Percentiles rank a stretch among this genome's conserved stretches.
Conservation (phyloP, 1,140 invertebrate species). For the Formica exsecta region DNA sequence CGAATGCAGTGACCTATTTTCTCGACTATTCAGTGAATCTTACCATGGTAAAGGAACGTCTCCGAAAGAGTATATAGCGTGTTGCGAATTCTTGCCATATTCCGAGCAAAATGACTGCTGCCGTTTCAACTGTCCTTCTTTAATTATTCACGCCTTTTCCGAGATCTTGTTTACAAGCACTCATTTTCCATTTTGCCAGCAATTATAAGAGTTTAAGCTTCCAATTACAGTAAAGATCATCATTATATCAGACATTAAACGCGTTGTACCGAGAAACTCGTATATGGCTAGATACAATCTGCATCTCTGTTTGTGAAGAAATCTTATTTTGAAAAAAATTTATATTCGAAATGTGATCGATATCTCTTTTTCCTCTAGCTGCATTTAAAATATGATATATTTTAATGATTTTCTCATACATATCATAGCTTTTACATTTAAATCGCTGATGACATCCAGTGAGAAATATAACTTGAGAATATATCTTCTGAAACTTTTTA, state of each 20-base stretch:
- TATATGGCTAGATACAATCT: conserved; percentile 39
- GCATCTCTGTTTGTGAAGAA: not conserved
- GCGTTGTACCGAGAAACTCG: conserved; percentile 27
- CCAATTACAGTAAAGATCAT: conserved; percentile 45
- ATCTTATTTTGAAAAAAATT: conserved; percentile 15
- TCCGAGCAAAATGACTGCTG: conserved; percentile 33
- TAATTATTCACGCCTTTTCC: conserved; percentile 46
- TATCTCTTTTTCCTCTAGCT: not conserved
- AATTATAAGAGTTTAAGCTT: conserved; percentile 47
- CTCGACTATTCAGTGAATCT: conserved; percentile 40
- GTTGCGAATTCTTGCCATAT: conserved; percentile 59
- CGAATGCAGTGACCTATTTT: conserved; percentile 64
- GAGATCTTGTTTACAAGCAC: conserved; percentile 47
- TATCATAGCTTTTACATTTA: not conserved
- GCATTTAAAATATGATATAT: not conserved
- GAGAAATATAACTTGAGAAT: conserved; percentile 7
- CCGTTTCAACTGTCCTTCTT: conserved; percentile 46
- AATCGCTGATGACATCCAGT: not conserved
- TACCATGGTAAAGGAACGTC: conserved; percentile 28
- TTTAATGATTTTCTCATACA: not conserved
- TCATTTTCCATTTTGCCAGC: not conserved
- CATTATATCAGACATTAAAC: conserved; percentile 6
- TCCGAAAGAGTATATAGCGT: conserved; percentile 45
- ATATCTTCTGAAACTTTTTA: not conserved
- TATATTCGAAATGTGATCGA: conserved; percentile 6